Percentiles rank a stretch among this genome's conserved stretches.
These are phyloP conservation scores for Catharus fuscescens DNA, from an alignment of 2,113 vertebrate genomes.

Conservation along the genomic window DNA sequence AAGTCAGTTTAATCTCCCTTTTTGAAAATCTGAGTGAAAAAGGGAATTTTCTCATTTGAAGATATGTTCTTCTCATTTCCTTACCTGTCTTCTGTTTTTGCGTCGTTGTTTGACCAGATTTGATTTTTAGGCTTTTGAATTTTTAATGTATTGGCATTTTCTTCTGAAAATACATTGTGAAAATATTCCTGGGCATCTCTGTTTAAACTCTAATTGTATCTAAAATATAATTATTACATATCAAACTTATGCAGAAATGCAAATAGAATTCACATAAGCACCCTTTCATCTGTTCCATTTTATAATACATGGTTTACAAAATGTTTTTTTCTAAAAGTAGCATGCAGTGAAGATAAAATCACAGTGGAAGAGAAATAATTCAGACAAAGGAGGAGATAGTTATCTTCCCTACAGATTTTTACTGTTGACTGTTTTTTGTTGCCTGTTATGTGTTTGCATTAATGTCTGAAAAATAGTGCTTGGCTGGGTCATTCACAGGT, in stretches of 20 bases:
- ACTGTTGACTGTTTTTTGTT: neutral
- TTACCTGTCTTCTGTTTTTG: neutral
- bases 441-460: neutral
- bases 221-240: neutral
- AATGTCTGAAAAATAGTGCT: neutral
- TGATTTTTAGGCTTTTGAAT: neutral
- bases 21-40: neutral
- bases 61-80: neutral
- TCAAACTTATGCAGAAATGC: neutral
- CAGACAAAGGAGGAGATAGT: neutral
- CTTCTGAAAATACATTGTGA: neutral
- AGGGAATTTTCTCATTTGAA: neutral
- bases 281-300: neutral
- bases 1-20: neutral
- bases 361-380: neutral
- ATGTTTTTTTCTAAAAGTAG: neutral
- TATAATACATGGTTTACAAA: neutral
- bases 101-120: neutral
- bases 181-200: neutral
- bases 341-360: constrained; percentile 1
- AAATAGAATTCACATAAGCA: neutral
- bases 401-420: neutral
- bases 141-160: constrained; percentile 6
- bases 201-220: neutral
- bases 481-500: neutral